Conservation (phyloP, 2,888 invertebrate genomes). For the Galerucella nymphaeae region DNA sequence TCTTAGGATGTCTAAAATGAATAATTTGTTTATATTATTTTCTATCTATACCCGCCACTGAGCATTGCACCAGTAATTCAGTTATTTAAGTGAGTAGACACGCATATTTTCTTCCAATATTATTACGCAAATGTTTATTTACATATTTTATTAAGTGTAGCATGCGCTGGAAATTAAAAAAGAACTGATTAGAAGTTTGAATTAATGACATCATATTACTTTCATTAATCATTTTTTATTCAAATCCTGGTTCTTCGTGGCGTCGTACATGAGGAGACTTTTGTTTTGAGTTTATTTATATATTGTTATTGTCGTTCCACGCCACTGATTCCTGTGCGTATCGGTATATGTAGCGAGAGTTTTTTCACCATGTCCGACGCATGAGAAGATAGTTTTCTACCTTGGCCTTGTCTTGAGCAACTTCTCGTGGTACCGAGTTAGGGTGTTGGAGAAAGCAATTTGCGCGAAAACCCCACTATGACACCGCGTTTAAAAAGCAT, state of each 20-base stretch:
- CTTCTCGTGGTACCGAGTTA: constrained; percentile 36
- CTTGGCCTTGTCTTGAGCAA: constrained; percentile 54
- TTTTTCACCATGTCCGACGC: constrained; percentile 20
- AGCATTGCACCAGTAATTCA: neutral
- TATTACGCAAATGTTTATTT: neutral
- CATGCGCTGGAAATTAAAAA: neutral
- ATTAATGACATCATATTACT: no score
- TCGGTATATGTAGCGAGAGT: neutral
- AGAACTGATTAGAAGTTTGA: neutral
- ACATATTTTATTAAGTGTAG: neutral
- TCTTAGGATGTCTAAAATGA: no score
- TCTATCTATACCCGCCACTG: neutral
- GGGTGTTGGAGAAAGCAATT: constrained; percentile 49
- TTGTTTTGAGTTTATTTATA: no score
- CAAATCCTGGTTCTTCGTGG: no score
- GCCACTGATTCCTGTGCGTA: neutral
- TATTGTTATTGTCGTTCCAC: neutral
- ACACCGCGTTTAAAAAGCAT: constrained; percentile 51
- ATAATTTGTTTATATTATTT: neutral
- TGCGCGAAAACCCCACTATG: constrained; percentile 36
- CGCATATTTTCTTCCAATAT: neutral
- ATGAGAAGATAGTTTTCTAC: constrained; percentile 45
- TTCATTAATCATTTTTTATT: no score
- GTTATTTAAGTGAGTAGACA: neutral
- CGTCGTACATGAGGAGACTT: no score